Evolutionary conservation across 2,888 invertebrate genomes (phyloP), one percentile per base, ranked within the genome.

Genomic region (Anthrax anthrax): DNA sequence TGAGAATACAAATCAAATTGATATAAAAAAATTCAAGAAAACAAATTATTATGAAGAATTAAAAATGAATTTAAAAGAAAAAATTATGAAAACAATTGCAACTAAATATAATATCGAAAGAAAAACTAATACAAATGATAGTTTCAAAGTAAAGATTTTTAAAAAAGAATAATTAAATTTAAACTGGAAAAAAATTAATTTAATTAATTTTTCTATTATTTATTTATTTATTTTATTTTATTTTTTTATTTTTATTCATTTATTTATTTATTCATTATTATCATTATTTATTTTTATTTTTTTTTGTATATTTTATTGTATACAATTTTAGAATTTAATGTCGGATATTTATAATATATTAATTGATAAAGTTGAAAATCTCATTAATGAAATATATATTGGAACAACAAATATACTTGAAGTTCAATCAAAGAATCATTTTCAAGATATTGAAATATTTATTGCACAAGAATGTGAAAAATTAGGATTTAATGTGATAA

Each of bases 91-190:
- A 41, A n/a, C 46, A 16, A 37, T 46, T 9, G 46, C 49, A 18
- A 29, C 29, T 4, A 49, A 49, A 38, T 43, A 49, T 37, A 49
- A 43, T 38, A n/a, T 41, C 12, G 1, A 39, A 10, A 34, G 29
- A 16, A 18, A 36, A 14, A 43, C 43, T 4, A 43, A 36, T 2
- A 43, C 49, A 16, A 43, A 49, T 46, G 13, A 18, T 13, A 19
- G 43, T 23, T 49, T 49, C 18, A 46, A 41, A 40, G 49, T 49
- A 32, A 2, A 2, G n/a, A n/a, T n/a, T n/a, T n/a, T n/a, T n/a
- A n/a, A 23, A 23, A 23, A 36, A 42, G 17, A n/a, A 18, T 29
- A 17, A 27, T 4, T 14, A 44, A 16, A 19, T 16, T 16, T 37
- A 19, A 23, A 18, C 19, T 29, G n/a, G n/a, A n/a, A n/a, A n/a